Base-by-base conservation (phyloP, 2,113 vertebrate genomes). In the Catagonus wagneri region DNA sequence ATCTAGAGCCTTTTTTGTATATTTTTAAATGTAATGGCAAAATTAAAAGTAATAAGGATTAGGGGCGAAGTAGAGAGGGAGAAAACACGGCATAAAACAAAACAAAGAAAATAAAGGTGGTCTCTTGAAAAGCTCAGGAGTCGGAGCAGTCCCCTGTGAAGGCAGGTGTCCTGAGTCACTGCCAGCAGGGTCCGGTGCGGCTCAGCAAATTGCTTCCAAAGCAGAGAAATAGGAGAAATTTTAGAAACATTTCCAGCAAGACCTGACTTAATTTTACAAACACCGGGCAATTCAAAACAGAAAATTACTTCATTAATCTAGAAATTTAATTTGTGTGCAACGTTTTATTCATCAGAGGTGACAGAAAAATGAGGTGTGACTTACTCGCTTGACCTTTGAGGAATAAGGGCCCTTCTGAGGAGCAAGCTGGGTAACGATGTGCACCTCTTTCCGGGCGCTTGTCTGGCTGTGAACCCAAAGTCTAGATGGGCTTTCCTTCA, bases 241-340 rank as follows among this genome's bases (percentile, higher is more conserved):
- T 81, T 63, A 83, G 52, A 68, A 90, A 90, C 20, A 68, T 39
- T 83, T 95, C 39, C 14, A 32, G 96, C 52, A 75, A 93, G 44
- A 94, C 39, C 56, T 74, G 54, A 61, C 68, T 78, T 63, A 92
- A 50, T 93, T 89, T 95, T 44, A 44, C 69, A 76, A 83, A 72
- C 27, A 65, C 34, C 58, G 36, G 32, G 22, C 6, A 84, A 54
- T 76, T 93, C 76, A 71, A 78, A 93, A 66, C 50, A 61, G 54
- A 96, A 96, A 65, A 27, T 83, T 36, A 74, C 44, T 81, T 69
- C 29, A 39, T 90, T 87, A 32, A 17, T 81, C 32, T 66, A 63
- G 68, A 95, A 83, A 58, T 36, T 68, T 56, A n/a, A 86, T 85
- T 56, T 76, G 3, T 23, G 22, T 50, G 65, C 60, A 65, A 7